Base-by-base conservation (phyloP, 2,113 vertebrate species). In the Phrynosoma blainvillii region DNA sequence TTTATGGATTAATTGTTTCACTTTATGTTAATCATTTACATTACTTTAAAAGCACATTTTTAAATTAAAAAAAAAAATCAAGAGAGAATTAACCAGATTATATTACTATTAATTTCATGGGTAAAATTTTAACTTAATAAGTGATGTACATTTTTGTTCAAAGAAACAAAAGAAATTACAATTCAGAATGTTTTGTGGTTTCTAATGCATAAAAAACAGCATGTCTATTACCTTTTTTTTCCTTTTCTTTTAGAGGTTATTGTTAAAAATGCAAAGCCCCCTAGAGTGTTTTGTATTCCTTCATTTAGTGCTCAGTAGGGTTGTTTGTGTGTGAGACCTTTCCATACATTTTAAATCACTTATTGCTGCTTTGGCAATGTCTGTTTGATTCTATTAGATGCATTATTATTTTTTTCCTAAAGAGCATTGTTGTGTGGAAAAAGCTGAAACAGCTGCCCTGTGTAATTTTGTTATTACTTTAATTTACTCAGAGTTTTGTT, bases 381-480 rank as follows among this genome's bases (percentile, higher is more conserved):
- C 84, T 95, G 88, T 77, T 94, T 79, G 87, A 93, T 94, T 95
- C 93, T 89, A 94, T 95, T 95, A 96, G 88, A 94, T 94, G 94
- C 92, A 95, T 95, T 96, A 94, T 47, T 47, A 81, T 78, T 94
- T 89, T 95, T 94, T 36, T 2, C 36, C 93, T 95, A 88, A 95
- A 95, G 82, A 94, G 83, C 86, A 56, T 79, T 89, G 79, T 89
- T 95, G 84, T 86, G 59, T 84, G 89, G 88, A 94, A 95, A 91
- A 68, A 85, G 75, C 90, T 95, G 89, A 90, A 96, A 94, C 92
- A 96, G 92, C 94, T 95, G 87, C 89, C 90, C 88, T 92, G 70
- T 94, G 88, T 94, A 93, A 95, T 96, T 95, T 94, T 92, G 91
- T 90, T 95, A 89, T 95, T 92, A 88, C 89, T 95, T 96, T 92